A percentile compares a stretch with the other conserved stretches of the same genome.
These are phyloP conservation scores for Sylvicapra grimmia DNA, from an alignment of 2,113 vertebrate species.

Conservation along the genomic window DNA sequence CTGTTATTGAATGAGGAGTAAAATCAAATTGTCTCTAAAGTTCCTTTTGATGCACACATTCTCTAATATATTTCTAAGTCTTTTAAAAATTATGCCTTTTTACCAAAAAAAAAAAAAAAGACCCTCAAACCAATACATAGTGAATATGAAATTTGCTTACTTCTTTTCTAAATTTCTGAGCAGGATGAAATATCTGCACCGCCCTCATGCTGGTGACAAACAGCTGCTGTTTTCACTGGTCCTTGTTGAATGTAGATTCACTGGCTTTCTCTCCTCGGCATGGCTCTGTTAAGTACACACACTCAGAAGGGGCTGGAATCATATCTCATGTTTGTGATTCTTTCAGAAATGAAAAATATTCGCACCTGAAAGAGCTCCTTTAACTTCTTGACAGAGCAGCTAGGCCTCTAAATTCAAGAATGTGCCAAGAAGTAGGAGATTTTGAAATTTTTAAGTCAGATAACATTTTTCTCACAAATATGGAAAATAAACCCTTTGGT, in stretches of 20 bases:
- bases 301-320: constrained; percentile 17
- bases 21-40: background rate
- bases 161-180: background rate
- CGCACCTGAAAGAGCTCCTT: background rate
- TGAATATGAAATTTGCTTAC: background rate
- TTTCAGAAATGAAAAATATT: constrained; percentile 45
- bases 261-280: background rate
- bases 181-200: background rate
- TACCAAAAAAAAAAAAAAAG: background rate
- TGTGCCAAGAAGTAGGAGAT: constrained; percentile 24
- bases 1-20: background rate
- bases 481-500: background rate
- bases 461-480: constrained; percentile 27
- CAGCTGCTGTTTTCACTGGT: background rate
- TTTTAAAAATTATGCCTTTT: constrained; percentile 14
- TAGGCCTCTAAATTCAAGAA: constrained; percentile 25
- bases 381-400: constrained; percentile 39
- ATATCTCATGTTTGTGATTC: background rate
- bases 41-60: background rate
- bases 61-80: background rate
- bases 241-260: background rate
- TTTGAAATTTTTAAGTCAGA: constrained; percentile 29
- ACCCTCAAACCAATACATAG: background rate
- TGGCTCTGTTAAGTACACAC: background rate
- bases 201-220: background rate